phyloP scores from a whole-genome alignment of 1,140 invertebrate genomes.

The Aricia agestis region DNA sequence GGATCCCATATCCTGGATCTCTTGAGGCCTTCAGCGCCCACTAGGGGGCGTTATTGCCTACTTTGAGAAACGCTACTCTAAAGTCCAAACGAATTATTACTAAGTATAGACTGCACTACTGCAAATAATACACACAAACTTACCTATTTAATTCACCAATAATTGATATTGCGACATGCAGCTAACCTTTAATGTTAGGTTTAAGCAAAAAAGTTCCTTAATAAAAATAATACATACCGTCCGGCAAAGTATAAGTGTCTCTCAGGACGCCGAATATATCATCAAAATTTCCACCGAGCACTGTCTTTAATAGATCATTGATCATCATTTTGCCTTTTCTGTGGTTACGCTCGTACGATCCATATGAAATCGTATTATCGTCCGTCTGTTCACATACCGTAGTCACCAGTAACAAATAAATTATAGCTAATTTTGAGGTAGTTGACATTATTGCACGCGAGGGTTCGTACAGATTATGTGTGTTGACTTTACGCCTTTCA shows the following conservation, averaged over 20 bases:
- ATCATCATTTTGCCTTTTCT: background rate
- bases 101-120: too few relatives aligned
- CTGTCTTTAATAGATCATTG: background rate
- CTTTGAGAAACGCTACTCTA: too few relatives aligned
- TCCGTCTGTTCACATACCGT: background rate
- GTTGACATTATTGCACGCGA: background rate
- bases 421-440: background rate
- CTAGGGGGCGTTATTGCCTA: too few relatives aligned
- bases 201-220: too few relatives aligned
- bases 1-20: too few relatives aligned
- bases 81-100: too few relatives aligned
- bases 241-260: slow-evolving; percentile 53
- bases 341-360: background rate
- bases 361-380: background rate
- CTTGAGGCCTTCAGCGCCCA: too few relatives aligned
- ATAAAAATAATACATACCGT: slow-evolving; percentile 41
- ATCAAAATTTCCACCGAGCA: slow-evolving; percentile 16
- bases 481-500: background rate
- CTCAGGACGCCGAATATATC: slow-evolving; percentile 48
- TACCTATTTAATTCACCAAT: too few relatives aligned
- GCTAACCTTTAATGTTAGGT: too few relatives aligned
- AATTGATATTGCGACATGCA: too few relatives aligned
- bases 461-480: background rate
- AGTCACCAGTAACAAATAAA: background rate
- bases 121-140: too few relatives aligned